Base-by-base conservation (phyloP, 2,113 vertebrate genomes). In the Psephotus haematonotus region DNA sequence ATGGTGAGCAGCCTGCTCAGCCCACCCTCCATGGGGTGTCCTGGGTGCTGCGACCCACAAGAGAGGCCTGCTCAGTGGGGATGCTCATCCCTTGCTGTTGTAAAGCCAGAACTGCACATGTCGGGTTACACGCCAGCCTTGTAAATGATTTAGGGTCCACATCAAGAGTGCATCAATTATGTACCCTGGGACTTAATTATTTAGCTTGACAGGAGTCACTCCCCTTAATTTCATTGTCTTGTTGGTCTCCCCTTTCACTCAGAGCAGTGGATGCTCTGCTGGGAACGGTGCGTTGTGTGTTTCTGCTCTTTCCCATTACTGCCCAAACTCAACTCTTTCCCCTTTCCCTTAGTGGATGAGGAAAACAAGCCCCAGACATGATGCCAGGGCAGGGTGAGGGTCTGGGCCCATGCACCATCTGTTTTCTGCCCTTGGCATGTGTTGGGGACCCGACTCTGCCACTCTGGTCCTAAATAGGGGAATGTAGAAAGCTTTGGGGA, bases 221-320 rank as follows among this genome's bases (percentile, higher is more conserved):
- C 37, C 83, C 81, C 89, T 93, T 96, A 95, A 97, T 96, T 96
- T 96, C 92, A 94, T 97, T 96, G 93, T 94, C 78, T 77, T 88
- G 65, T 85, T 2, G 0, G 50, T 92, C 84, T 97, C 79, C 23
- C 7, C 3, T 97, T 96, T 92, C 95, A 93, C 85, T 46, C 63
- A 92, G 80, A 86, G 71, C 65, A 1, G 3, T 49, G 88, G 74
- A 74, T 79, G 59, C 60, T 71, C 64, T 95, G 60, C 63, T 86
- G 64, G 60, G 53, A 62, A 50, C 35, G 12, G 25, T 31, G 23
- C 17, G 4, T 43, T 2, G 0, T 1, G 2, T 41, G 52, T 60
- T 88, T 76, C 76, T 83, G 52, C 55, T 83, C 46, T 69, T 94
- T 68, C 17, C 27, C 41, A 53, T 8, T 55, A 8, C 11, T 91